Conservation (phyloP, 2,888 invertebrate species). For the Tuta absoluta region DNA sequence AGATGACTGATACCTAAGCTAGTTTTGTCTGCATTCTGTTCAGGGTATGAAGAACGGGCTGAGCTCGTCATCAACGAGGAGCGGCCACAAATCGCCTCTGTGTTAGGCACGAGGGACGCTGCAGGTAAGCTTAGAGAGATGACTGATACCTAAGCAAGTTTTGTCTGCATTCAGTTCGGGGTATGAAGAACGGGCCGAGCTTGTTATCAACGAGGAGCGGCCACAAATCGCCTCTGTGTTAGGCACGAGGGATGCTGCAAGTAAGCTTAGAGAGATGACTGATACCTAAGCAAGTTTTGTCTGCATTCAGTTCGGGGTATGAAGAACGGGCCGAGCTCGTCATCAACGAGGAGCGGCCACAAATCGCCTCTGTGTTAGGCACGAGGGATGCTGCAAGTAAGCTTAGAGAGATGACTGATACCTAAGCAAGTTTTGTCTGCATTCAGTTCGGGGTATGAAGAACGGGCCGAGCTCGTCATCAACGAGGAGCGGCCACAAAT, state of each 20-base stretch:
- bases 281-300: no score
- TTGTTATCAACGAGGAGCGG: constrained; percentile 86
- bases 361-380: constrained; percentile 87
- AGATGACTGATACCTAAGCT: no score
- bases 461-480: constrained; percentile 82
- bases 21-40: no score
- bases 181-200: constrained; percentile 83
- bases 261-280: no score
- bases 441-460: constrained; percentile 84
- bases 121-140: no score
- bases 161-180: constrained; percentile 85
- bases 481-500: constrained; percentile 88
- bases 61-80: no score
- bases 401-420: no score
- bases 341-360: constrained; percentile 87
- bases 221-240: constrained; percentile 88
- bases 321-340: constrained; percentile 82
- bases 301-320: constrained; percentile 85
- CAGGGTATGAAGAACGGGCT: no score
- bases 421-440: no score
- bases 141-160: no score
- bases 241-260: constrained; percentile 84
- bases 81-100: no score
- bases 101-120: no score
- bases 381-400: constrained; percentile 83